Evolutionary conservation across 2,888 invertebrate species (phyloP).

Genomic region (Miltochrista miniata): DNA sequence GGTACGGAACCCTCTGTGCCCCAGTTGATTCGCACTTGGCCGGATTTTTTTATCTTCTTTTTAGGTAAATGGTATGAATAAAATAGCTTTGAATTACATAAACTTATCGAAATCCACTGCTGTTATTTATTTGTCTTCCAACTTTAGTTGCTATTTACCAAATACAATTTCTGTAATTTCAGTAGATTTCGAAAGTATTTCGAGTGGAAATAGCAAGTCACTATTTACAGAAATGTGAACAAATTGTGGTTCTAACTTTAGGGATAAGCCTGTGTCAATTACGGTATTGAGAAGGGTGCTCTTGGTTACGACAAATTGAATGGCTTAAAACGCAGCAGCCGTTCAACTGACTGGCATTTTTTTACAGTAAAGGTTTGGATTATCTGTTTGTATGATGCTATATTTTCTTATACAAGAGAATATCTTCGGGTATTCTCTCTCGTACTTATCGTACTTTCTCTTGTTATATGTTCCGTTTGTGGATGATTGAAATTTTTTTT

Average conservation of each 20-base stretch:
- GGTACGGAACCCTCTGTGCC: too few relatives aligned
- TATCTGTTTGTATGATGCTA: conserved; percentile 54
- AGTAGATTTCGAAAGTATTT: conserved; percentile 31
- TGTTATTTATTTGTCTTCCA: too few relatives aligned
- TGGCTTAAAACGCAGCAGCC: conserved; percentile 61
- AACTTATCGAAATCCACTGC: too few relatives aligned
- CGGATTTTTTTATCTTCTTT: too few relatives aligned
- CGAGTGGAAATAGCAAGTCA: conserved; percentile 53
- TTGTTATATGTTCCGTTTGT: too few relatives aligned
- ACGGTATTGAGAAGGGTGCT: conserved; percentile 77
- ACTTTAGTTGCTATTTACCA: too few relatives aligned
- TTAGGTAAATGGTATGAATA: too few relatives aligned
- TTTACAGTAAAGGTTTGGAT: conserved; percentile 65
- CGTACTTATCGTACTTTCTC: too few relatives aligned
- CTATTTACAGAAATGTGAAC: conserved; percentile 67
- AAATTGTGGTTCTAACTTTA: conserved; percentile 72
- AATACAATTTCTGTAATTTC: conserved; percentile 34
- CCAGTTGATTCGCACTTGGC: too few relatives aligned
- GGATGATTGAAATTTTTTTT: too few relatives aligned
- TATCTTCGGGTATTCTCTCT: too few relatives aligned
- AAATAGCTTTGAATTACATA: too few relatives aligned
- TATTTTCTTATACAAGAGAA: conserved; percentile 47
- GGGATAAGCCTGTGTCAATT: conserved; percentile 80
- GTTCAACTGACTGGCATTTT: conserved; percentile 66
- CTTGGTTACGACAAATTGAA: conserved; percentile 72